phyloP scores from a whole-genome alignment of 1,140 invertebrate genomes.

The Drosophila micromelanica region DNA sequence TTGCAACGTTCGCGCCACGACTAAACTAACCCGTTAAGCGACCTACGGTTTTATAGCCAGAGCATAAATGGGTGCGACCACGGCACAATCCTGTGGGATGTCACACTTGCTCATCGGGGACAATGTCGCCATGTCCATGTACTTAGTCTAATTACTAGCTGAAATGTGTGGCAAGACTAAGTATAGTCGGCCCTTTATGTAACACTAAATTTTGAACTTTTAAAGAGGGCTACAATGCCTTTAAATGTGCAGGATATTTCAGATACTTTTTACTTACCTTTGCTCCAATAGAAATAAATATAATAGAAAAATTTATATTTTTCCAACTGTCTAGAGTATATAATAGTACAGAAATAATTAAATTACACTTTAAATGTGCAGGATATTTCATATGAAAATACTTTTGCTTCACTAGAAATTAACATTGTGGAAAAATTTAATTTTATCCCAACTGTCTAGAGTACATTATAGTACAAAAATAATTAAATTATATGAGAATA shows the following conservation, averaged over 20 bases:
- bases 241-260: not conserved
- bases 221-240: not conserved
- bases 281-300: too few species aligned
- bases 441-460: too few species aligned
- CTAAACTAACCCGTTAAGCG: conserved; percentile 24
- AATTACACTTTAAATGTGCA: too few species aligned
- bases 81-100: conserved; percentile 36
- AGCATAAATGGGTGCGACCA: conserved; percentile 32
- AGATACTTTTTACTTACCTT: too few species aligned
- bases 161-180: not conserved
- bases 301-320: too few species aligned
- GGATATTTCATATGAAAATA: too few species aligned
- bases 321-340: too few species aligned
- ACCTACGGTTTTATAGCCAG: conserved; percentile 41
- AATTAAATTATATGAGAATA: too few species aligned
- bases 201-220: not conserved
- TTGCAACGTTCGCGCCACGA: conserved; percentile 14
- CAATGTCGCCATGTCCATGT: conserved; percentile 2
- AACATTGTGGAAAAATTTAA: too few species aligned
- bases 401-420: too few species aligned
- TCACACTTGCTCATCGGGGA: conserved; percentile 12
- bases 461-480: too few species aligned
- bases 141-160: conserved; percentile 44
- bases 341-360: too few species aligned
- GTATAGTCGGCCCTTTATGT: not conserved